Evolutionary conservation across 2,888 invertebrate species (phyloP), one percentile per base, ranked within the genome.

Genomic region (Xanthorhoe spadicearia): DNA sequence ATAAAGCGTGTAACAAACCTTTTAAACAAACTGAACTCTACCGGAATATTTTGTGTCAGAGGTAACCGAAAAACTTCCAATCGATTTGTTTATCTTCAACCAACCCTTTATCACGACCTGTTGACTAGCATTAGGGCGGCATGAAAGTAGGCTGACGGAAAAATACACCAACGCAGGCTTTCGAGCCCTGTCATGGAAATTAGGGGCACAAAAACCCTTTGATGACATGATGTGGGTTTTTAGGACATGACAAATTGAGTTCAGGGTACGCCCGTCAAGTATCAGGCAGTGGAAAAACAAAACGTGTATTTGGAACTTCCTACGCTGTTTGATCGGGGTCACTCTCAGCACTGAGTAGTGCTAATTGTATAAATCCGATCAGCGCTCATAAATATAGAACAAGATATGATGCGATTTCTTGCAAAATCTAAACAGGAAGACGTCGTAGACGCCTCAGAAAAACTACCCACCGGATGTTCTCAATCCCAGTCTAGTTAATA

Each of bases 91-190:
- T 80, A 73, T 63, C 55, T 64, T 64, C 65, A 75, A 75, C 77
- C 76, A 82, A 80, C 79, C 80, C 79, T 84, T 79, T 81, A 74
- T 78, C 77, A 79, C 81, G 80, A 83, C 66, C 56, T 64, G 19
- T 54, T 59, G 58, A 49, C 35, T 1, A 49, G 43, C 55, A 64
- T 61, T 61, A 51, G 51, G 57, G 56, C 32, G 52, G 23, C 46
- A 15, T 32, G 64, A 68, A 83, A 74, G 73, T 79, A 77, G 77
- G 75, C 67, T 70, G 75, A 70, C 77, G 85, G 83, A 85, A 86
- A 86, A 82, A 81, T 80, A 82, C 69, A 66, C 70, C 69, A 64
- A 48, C 46, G 56, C 59, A 64, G 66, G 62, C 70, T 67, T 67
- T 59, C 38, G 56, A 53, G 58, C 53, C 60, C 61, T 66, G 68